A percentile compares a stretch with the other conserved stretches of the same genome.
phyloP scores from a whole-genome alignment of 1,140 invertebrate genomes.

The Zaprionus tsacasi region DNA sequence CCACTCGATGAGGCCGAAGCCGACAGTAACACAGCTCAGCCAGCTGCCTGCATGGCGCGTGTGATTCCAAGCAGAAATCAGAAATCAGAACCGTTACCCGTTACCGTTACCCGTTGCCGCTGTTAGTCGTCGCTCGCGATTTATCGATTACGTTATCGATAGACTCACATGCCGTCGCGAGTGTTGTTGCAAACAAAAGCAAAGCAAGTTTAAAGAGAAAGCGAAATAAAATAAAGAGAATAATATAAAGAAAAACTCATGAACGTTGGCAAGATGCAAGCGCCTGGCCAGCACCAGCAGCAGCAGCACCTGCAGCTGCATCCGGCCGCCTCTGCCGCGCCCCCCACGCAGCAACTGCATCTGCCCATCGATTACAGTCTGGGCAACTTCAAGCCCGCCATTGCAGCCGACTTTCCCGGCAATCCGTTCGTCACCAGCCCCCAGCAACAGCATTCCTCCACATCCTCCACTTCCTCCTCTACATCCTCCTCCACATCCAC shows the following conservation, averaged over 20 bases:
- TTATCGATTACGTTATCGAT: constrained; percentile 1
- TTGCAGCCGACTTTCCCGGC: constrained; percentile 76
- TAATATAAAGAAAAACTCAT: constrained; percentile 34
- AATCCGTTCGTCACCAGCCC: constrained; percentile 67
- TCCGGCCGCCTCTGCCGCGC: constrained; percentile 53
- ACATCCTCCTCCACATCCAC: constrained; percentile 37
- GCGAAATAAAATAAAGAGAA: not conserved
- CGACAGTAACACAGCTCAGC: constrained; percentile 58
- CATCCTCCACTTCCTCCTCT: constrained; percentile 37
- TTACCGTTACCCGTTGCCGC: constrained; percentile 13
- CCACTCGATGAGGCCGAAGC: constrained; percentile 80
- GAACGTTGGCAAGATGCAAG: constrained; percentile 78
- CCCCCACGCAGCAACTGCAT: constrained; percentile 70
- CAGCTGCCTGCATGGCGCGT: constrained; percentile 44
- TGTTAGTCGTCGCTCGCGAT: not conserved
- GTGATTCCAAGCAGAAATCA: constrained; percentile 17
- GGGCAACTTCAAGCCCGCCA: constrained; percentile 80
- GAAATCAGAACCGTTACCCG: constrained; percentile 33
- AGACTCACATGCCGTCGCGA: constrained; percentile 29
- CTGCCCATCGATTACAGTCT: constrained; percentile 80
- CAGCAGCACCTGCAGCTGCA: constrained; percentile 56
- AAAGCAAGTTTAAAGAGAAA: constrained; percentile 22
- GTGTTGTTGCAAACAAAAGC: constrained; percentile 28
- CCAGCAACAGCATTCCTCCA: constrained; percentile 55
- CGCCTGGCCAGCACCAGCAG: constrained; percentile 57